A percentile compares a stretch with the other conserved stretches of the same genome.
Evolutionary conservation across 2,888 invertebrate species (phyloP).

Genomic region (Andrena trimmerana): DNA sequence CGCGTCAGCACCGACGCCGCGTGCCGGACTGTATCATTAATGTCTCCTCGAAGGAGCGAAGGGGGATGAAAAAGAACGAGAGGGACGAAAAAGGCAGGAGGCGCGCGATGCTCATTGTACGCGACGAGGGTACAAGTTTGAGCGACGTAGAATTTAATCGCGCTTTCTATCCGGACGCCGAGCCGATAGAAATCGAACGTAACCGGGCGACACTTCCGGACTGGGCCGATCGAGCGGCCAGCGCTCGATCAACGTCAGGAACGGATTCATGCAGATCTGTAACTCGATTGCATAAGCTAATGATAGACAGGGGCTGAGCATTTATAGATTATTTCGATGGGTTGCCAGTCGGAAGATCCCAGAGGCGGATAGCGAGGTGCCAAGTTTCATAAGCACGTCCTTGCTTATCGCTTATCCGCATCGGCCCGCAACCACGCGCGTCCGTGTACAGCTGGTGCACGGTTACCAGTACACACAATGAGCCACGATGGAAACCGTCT

Average conservation of each 20-base stretch:
- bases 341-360: conserved; percentile 48
- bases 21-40: neutral
- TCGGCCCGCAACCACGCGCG: conserved; percentile 65
- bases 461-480: conserved; percentile 38
- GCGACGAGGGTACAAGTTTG: neutral
- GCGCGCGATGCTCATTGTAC: neutral
- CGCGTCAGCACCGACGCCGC: neutral
- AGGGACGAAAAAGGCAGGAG: neutral
- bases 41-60: neutral
- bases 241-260: conserved; percentile 53
- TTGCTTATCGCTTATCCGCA: conserved; percentile 69
- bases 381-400: conserved; percentile 75
- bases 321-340: conserved; percentile 65
- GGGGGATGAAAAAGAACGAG: neutral
- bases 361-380: conserved; percentile 65
- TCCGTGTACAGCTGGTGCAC: conserved; percentile 31
- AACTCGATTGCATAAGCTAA: conserved; percentile 63
- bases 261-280: conserved; percentile 51
- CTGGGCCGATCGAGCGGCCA: neutral
- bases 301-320: conserved; percentile 58
- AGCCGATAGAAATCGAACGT: conserved; percentile 5
- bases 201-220: conserved; percentile 27
- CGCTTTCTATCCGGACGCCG: conserved; percentile 5
- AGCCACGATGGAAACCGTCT: conserved; percentile 68
- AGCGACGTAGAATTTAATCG: conserved; percentile 12